Conservation (phyloP, 2,797 vertebrate genomes). For the Momotus momota region DNA sequence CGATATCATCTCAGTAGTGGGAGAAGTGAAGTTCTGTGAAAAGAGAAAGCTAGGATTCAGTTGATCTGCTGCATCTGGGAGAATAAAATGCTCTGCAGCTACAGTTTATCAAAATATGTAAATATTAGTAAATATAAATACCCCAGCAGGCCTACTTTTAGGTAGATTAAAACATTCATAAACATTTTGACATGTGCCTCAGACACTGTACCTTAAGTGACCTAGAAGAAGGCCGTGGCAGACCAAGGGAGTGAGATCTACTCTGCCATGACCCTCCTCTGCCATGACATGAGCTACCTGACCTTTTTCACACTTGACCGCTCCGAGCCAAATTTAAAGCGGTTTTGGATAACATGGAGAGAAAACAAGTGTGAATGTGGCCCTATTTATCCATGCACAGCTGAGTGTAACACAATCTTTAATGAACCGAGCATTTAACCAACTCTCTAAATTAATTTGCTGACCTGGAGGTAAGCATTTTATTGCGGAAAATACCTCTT, state of each 20-base stretch:
- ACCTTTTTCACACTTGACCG: neutral
- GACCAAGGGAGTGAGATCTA: neutral
- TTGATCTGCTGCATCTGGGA: neutral
- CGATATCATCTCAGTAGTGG: accelerated
- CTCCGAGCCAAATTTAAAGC: neutral
- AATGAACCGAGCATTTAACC: neutral
- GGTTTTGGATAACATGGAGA: neutral
- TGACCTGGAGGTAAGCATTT: neutral
- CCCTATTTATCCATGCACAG: neutral
- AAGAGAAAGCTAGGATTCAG: neutral
- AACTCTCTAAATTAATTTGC: neutral
- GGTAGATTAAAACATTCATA: neutral
- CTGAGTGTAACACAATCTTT: neutral
- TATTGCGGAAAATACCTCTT: neutral
- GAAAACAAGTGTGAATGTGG: neutral
- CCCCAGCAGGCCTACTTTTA: neutral
- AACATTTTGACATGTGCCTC: neutral
- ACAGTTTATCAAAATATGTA: too few species aligned
- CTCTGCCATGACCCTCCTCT: neutral
- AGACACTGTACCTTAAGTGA: neutral
- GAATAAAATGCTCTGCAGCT: neutral
- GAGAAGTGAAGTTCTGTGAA: neutral
- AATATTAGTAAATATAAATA: neutral
- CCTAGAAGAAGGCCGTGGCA: neutral
- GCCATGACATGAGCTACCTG: neutral